phyloP scores from a whole-genome alignment of 1,140 invertebrate species.

The Globodera ellingtonae region DNA sequence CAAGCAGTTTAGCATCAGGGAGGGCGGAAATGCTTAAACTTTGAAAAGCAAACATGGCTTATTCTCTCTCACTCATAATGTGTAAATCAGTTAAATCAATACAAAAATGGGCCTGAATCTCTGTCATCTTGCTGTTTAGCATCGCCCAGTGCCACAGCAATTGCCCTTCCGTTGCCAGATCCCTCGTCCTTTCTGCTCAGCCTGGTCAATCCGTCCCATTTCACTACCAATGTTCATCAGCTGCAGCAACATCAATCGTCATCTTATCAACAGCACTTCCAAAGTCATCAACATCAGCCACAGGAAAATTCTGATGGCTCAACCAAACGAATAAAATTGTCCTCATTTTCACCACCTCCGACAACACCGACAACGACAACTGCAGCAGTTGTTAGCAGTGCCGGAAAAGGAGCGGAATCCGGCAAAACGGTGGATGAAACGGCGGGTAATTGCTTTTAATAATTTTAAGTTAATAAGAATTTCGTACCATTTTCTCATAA shows the following conservation, averaged over 20 bases:
- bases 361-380: background rate
- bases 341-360: constrained; percentile 2
- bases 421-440: background rate
- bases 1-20: too few species aligned
- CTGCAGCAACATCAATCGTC: background rate
- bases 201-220: constrained; percentile 28
- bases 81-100: background rate
- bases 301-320: background rate
- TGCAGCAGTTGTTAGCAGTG: background rate
- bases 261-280: background rate
- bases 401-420: background rate
- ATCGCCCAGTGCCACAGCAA: constrained; percentile 31
- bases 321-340: constrained; percentile 1
- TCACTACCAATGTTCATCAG: background rate
- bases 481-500: background rate
- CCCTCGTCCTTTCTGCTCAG: constrained; percentile 25
- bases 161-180: constrained; percentile 32
- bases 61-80: too few species aligned
- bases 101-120: constrained; percentile 1
- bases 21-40: too few species aligned
- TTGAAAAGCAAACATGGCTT: background rate
- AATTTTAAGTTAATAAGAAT: background rate
- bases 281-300: background rate
- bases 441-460: background rate
- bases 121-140: background rate